Base-by-base conservation (phyloP, 2,888 invertebrate genomes). In the Lasioglossum lativentre region DNA sequence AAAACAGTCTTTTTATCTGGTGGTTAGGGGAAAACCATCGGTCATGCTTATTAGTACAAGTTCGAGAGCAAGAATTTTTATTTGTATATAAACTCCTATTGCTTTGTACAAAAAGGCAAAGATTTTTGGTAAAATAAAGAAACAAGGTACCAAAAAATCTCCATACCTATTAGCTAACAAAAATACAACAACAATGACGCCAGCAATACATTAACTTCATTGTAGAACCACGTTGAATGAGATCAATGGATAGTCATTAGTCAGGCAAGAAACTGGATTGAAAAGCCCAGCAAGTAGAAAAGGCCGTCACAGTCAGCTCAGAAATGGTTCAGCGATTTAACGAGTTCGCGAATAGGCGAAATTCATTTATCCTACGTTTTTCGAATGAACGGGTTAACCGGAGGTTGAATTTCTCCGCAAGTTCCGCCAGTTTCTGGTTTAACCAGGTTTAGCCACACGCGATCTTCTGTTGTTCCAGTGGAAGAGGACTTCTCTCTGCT, bases 371-470 rank as follows among this genome's bases (percentile, higher is more conserved):
- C 4, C 23, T 10, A 66, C 66, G 66, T 34, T 34, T 66, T 66
- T 30, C 6, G 34, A 34, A 66, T 66, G 66, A 34, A 66, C 34
- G 52, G 8, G 4, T 66, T 34, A 34, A 66, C 34, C 10, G 30
- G 34, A 66, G 66, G 30, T 19, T 19, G 34, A 66, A 66, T 30
- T 66, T 66, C 66, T 23, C 34, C 3, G 23, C 19, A 34, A 66
- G 66, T 19, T 66, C 1, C 66, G 34, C n/a, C 34, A 68, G 38
- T 68, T 38, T 38, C 40, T 38, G 23, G 23, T 68, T 38, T 68
- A 68, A 68, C 45, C 27, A 72, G 16, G 45, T 72, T 45, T 40
- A 72, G 45, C 27, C 71, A 72, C 71, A 68, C n/a, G n/a, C 34
- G 40, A 68, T 68, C 68, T 68, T 68, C 42, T 45, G 71, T 72